phyloP scores from a whole-genome alignment of 2,797 vertebrate species.

The Borostomias antarcticus region DNA sequence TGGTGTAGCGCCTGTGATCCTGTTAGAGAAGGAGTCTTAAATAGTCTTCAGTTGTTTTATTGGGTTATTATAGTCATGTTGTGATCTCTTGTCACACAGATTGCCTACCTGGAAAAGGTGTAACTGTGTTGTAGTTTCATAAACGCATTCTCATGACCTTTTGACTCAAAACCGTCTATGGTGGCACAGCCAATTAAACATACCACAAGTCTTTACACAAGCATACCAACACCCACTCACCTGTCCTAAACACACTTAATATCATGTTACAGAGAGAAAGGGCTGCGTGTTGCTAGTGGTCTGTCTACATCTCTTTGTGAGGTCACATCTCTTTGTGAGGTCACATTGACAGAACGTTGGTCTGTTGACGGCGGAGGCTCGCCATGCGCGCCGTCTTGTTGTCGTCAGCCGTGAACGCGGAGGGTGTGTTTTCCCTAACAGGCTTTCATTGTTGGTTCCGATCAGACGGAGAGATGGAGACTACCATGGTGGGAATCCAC shows the following conservation, averaged over 20 bases:
- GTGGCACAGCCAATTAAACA: slow-evolving; percentile 24
- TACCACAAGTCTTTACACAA: slow-evolving; percentile 18
- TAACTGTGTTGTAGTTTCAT: background rate
- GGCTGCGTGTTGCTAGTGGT: background rate
- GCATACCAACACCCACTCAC: slow-evolving; percentile 53
- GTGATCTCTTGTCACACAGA: too few relatives aligned
- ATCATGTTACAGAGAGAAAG: slow-evolving; percentile 16
- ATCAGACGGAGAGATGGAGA: background rate
- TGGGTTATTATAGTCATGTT: too few relatives aligned
- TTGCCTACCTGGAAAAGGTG: too few relatives aligned
- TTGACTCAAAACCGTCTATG: slow-evolving; percentile 18
- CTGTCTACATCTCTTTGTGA: slow-evolving; percentile 24
- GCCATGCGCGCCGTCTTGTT: slow-evolving; percentile 46
- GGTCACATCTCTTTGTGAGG: slow-evolving; percentile 25
- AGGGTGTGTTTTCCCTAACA: slow-evolving; percentile 30
- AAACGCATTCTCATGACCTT: slow-evolving; percentile 14
- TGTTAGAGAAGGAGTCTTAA: slow-evolving; percentile 11
- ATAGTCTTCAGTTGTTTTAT: too few relatives aligned
- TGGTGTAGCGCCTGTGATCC: too few relatives aligned
- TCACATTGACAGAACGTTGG: slow-evolving; percentile 34
- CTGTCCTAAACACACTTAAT: slow-evolving; percentile 34
- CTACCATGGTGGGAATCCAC: background rate
- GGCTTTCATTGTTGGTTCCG: slow-evolving; percentile 9
- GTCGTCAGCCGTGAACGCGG: slow-evolving; percentile 48
- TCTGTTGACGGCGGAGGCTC: slow-evolving; percentile 32